Conservation (phyloP, 2,113 vertebrate species). For the Chitala chitala region DNA sequence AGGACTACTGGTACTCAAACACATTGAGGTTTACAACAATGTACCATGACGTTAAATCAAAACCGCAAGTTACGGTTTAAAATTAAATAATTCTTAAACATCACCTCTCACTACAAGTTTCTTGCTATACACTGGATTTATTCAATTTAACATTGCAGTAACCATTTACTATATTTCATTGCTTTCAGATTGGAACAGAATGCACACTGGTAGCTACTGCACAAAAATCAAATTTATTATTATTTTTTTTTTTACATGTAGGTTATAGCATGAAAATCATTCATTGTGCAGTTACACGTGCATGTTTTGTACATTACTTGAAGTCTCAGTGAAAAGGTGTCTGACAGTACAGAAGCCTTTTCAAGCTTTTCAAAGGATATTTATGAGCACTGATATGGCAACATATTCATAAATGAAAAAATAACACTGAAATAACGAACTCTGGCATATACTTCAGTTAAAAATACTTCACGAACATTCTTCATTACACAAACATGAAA, state of each 20-base stretch:
- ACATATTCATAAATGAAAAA: too few species aligned
- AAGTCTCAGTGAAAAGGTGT: too few species aligned
- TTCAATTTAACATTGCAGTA: background rate
- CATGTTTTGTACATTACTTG: too few species aligned
- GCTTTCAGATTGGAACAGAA: background rate
- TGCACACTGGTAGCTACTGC: too few species aligned
- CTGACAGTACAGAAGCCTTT: too few species aligned
- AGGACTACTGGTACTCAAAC: background rate
- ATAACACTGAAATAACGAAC: too few species aligned
- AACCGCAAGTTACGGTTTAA: background rate
- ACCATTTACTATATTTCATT: background rate
- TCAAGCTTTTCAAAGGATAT: too few species aligned
- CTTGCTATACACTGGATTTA: background rate
- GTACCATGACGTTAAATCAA: background rate
- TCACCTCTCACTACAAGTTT: background rate
- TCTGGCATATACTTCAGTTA: background rate
- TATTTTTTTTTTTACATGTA: too few species aligned
- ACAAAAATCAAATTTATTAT: too few species aligned
- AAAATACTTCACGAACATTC: background rate
- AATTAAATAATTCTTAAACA: background rate
- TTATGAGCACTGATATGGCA: too few species aligned
- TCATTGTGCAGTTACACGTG: too few species aligned
- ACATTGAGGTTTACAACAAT: background rate
- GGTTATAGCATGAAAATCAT: too few species aligned
- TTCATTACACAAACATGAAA: background rate